Base-by-base conservation (phyloP, 2,113 vertebrate genomes). In the Penelope pileata region DNA sequence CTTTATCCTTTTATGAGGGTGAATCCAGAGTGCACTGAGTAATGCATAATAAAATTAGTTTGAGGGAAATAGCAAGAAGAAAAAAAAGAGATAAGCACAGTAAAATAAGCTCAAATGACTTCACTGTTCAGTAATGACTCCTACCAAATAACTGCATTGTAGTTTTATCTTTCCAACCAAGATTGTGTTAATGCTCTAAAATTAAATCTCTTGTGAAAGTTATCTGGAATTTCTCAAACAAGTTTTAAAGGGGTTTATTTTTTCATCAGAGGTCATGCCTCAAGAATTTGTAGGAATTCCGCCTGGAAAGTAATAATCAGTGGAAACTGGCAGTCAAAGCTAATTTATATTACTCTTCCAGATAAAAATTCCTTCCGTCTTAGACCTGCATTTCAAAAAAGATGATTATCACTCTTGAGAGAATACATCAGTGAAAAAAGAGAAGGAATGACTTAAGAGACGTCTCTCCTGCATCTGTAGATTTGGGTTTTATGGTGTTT, bases 301-400 rank as follows among this genome's bases (percentile, higher is more conserved):
- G 98, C 98, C 98, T 99, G 98, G 99, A 99, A 99, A 99, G 97
- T 98, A 98, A 98, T 98, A 98, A 98, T 98, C 98, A 98, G 98
- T 99, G 98, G 98, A 99, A 99, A 99, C 98, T 98, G 98, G 98
- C 98, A 98, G 98, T 98, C 98, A 97, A 98, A 98, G 97, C 97
- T 98, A 97, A 98, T 98, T 98, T 98, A 98, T 98, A 97, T 98
- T 98, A 97, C 97, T 98, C 98, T 98, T 99, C 98, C 99, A 99
- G 98, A 99, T 98, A 98, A 98, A 98, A 99, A 99, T 99, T 99
- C 98, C 98, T 99, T 99, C 98, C 98, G n/a, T 98, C 98, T 99
- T 98, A 99, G 98, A 98, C 98, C 98, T 98, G 98, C 97, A 98
- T 98, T 97, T 98, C 97, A 98, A 97, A 98, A 98, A 97, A 98